Evolutionary conservation across 1,140 invertebrate genomes (phyloP).

Genomic region (Lamellibrachia luymesi): DNA sequence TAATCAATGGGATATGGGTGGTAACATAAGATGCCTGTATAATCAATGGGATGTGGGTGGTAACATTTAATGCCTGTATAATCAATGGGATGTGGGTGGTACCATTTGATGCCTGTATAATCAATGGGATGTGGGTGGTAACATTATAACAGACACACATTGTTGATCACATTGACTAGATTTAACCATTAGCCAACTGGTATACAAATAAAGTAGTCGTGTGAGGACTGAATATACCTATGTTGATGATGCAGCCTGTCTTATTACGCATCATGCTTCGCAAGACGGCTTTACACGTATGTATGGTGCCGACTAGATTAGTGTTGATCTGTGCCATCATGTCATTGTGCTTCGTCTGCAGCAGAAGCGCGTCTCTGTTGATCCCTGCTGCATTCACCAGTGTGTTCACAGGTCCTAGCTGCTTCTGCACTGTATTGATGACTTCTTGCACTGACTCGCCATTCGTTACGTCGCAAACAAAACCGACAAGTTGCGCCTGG

Average conservation of each 20-base stretch:
- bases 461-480: neutral
- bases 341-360: constrained; percentile 19
- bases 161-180: too few species aligned
- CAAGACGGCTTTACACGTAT: constrained; percentile 13
- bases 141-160: too few species aligned
- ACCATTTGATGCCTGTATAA: too few species aligned
- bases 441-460: neutral
- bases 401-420: constrained; percentile 20
- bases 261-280: constrained; percentile 24
- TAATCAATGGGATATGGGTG: too few species aligned
- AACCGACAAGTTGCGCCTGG: neutral
- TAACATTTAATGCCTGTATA: too few species aligned
- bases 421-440: constrained; percentile 16
- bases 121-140: too few species aligned
- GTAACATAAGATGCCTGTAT: too few species aligned
- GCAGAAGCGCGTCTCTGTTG: constrained; percentile 18
- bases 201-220: too few species aligned
- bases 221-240: neutral
- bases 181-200: too few species aligned
- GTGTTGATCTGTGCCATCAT: constrained; percentile 19
- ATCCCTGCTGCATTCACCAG: constrained; percentile 26
- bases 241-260: constrained; percentile 24
- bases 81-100: too few species aligned
- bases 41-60: too few species aligned
- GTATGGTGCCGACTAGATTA: constrained; percentile 24